These are phyloP conservation scores for Rhodeus uyekii DNA, from an alignment of 2,797 vertebrate genomes.

Conservation along the genomic window DNA sequence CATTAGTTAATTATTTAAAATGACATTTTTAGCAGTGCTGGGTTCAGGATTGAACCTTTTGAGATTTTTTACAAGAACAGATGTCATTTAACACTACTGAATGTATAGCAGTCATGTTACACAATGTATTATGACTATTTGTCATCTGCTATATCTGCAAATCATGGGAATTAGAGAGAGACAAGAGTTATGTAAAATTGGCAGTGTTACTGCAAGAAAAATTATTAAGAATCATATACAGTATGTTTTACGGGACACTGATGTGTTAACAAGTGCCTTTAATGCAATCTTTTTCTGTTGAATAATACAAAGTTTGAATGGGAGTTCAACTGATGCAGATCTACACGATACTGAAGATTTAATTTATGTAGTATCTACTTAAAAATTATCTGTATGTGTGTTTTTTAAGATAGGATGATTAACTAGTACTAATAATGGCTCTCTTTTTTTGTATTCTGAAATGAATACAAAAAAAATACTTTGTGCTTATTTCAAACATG, in stretches of 20 bases:
- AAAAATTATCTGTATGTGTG: background rate
- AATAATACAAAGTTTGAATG: background rate
- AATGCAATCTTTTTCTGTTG: background rate
- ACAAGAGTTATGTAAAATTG: background rate
- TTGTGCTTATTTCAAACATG: slow-evolving; percentile 27
- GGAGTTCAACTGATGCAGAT: background rate
- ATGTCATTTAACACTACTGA: background rate
- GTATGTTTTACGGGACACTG: background rate
- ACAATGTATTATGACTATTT: slow-evolving; percentile 1
- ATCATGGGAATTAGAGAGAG: background rate
- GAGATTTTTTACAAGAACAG: background rate
- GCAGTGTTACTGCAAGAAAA: background rate
- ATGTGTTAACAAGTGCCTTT: background rate
- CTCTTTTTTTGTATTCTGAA: background rate
- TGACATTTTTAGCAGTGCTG: slow-evolving; percentile 5
- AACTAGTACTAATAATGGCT: background rate
- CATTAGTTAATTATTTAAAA: background rate
- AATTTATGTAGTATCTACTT: background rate
- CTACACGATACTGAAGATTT: background rate
- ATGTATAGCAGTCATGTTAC: background rate
- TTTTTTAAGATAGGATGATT: background rate
- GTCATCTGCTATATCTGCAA: slow-evolving; percentile 8
- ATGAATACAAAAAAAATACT: no score
- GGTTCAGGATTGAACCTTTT: background rate
- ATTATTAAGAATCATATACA: background rate